phyloP scores from a whole-genome alignment of 2,113 vertebrate genomes.

The Urocynchramus pylzowi region DNA sequence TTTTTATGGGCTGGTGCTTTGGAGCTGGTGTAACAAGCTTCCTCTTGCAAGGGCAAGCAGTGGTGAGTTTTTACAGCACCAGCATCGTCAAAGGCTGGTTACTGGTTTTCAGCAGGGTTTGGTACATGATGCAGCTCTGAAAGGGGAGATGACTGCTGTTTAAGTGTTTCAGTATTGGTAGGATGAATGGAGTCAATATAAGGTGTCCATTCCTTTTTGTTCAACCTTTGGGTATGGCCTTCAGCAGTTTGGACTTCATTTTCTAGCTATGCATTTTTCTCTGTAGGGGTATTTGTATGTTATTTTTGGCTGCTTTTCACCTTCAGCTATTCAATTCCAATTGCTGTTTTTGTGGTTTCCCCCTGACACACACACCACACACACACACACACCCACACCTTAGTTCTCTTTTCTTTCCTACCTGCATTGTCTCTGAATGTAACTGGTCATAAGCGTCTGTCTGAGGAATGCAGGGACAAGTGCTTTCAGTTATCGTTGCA shows the following conservation, averaged over 20 bases:
- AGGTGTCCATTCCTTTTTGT: background rate
- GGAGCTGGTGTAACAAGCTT: background rate
- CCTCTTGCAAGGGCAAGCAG: fast-evolving
- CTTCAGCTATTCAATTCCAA: background rate
- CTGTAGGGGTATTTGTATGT: background rate
- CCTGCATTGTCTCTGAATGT: background rate
- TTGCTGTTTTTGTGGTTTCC: background rate
- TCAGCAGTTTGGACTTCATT: background rate
- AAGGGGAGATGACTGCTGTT: background rate
- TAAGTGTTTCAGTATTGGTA: background rate
- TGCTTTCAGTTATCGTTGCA: background rate
- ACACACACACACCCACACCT: background rate
- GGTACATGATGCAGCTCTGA: background rate
- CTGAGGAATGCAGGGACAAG: background rate
- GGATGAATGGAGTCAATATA: background rate
- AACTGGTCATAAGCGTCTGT: fast-evolving
- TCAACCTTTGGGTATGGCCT: background rate
- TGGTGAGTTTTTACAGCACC: background rate
- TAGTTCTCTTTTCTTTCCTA: background rate
- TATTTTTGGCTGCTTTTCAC: background rate
- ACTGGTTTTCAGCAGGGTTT: background rate
- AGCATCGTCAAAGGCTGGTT: background rate
- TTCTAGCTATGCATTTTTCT: background rate
- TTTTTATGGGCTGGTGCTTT: background rate
- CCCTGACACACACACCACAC: background rate